Conservation (phyloP, 2,113 vertebrate genomes). For the Periophthalmodon schlosseri region DNA sequence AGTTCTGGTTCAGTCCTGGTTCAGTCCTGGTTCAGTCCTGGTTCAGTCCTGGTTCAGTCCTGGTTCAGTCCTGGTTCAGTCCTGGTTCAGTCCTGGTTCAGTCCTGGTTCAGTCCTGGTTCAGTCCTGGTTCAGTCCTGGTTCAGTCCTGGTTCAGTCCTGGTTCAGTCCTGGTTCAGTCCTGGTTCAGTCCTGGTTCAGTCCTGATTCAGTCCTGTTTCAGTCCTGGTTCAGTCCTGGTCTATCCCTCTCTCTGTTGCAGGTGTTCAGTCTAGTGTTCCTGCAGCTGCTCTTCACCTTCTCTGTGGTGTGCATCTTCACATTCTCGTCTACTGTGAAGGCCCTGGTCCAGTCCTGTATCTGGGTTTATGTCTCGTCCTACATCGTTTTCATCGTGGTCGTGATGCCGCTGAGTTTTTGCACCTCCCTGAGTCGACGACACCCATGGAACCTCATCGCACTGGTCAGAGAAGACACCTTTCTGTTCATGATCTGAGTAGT, state of each 20-base stretch:
- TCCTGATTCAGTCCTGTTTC: background rate
- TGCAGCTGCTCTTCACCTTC: conserved; percentile 79
- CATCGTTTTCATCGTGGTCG: conserved; percentile 60
- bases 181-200: background rate
- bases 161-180: background rate
- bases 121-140: no score
- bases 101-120: no score
- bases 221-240: background rate
- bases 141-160: background rate
- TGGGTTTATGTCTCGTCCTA: conserved; percentile 71
- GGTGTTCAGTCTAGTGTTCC: conserved; percentile 74
- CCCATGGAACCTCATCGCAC: conserved; percentile 76
- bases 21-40: no score
- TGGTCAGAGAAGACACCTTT: conserved; percentile 61
- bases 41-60: no score
- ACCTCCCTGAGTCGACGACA: conserved; percentile 61
- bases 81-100: no score
- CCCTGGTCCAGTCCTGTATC: conserved; percentile 50
- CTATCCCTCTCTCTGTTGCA: conserved; percentile 20
- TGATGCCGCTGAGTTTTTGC: conserved; percentile 41
- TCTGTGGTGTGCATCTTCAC: conserved; percentile 76
- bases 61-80: no score
- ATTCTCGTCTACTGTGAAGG: conserved; percentile 64
- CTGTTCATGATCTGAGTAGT: no score
- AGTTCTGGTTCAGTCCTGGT: no score